These are phyloP conservation scores for Anomalospiza imberbis DNA, from an alignment of 2,797 vertebrate genomes.

Conservation along the genomic window DNA sequence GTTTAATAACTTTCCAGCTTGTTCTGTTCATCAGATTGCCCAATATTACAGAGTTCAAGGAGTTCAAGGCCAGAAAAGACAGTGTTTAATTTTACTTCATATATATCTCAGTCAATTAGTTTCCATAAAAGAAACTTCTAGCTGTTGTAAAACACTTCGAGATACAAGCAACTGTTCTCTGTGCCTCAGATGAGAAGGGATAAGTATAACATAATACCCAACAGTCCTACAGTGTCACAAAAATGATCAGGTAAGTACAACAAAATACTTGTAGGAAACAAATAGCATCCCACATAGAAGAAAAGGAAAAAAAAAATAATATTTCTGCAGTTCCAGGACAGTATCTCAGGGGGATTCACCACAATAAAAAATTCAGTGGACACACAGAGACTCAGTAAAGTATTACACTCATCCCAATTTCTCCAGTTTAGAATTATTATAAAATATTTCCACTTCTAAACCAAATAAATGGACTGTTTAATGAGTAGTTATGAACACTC, in stretches of 20 bases:
- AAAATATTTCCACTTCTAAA: background rate
- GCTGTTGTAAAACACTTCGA: background rate
- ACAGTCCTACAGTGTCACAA: background rate
- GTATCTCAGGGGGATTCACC: background rate
- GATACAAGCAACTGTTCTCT: background rate
- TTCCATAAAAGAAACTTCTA: background rate
- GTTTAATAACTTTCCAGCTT: background rate
- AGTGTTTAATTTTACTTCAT: background rate
- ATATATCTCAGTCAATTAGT: background rate
- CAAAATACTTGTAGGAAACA: background rate
- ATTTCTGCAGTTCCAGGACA: background rate
- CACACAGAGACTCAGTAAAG: background rate
- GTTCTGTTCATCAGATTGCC: background rate
- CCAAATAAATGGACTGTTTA: background rate
- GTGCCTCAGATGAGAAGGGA: background rate
- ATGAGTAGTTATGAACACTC: background rate
- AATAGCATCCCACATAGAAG: background rate
- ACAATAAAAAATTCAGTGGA: background rate
- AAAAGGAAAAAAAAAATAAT: background rate
- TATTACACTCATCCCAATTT: background rate
- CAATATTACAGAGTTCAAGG: background rate
- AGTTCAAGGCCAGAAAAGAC: background rate
- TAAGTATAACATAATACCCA: background rate
- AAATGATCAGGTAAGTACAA: background rate
- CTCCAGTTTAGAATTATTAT: background rate